Evolutionary conservation across 2,888 invertebrate genomes (phyloP).

Genomic region (Oscheius sp.): DNA sequence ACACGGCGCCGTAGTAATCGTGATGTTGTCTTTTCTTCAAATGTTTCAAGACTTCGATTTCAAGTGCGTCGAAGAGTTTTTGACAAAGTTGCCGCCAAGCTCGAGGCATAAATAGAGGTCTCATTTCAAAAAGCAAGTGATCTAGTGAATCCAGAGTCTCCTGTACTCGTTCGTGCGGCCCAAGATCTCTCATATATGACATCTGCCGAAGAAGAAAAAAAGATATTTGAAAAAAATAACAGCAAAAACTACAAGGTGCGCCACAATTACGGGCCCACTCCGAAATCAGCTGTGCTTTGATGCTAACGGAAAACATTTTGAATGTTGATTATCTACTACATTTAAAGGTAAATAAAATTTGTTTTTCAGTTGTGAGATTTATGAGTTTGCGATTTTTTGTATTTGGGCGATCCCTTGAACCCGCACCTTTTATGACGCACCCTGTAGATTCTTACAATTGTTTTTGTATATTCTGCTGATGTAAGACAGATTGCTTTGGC

Average conservation of each 20-base stretch:
- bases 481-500: slow-evolving; percentile 21
- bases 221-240: neutral
- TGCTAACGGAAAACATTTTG: too few species aligned
- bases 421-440: too few species aligned
- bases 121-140: slow-evolving; percentile 35
- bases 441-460: slow-evolving; percentile 23
- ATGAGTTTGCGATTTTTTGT: too few species aligned
- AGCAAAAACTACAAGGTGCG: neutral
- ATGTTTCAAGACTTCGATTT: slow-evolving; percentile 33
- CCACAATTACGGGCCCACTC: too few species aligned
- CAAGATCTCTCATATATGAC: slow-evolving; percentile 44
- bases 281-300: too few species aligned
- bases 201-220: too few species aligned
- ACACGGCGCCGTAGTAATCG: slow-evolving; percentile 48
- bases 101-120: slow-evolving; percentile 42
- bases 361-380: too few species aligned
- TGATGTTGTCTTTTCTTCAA: slow-evolving; percentile 37
- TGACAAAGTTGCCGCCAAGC: slow-evolving; percentile 34
- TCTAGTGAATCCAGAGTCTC: slow-evolving; percentile 40
- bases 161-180: slow-evolving; percentile 37
- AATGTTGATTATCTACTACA: too few species aligned
- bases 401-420: too few species aligned
- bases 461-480: slow-evolving; percentile 26
- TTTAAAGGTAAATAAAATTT: too few species aligned
- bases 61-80: slow-evolving; percentile 24